Percentiles rank a stretch among this genome's conserved stretches.
These are phyloP conservation scores for Achlya flavicornis DNA, from an alignment of 2,888 invertebrate species.

Conservation along the genomic window DNA sequence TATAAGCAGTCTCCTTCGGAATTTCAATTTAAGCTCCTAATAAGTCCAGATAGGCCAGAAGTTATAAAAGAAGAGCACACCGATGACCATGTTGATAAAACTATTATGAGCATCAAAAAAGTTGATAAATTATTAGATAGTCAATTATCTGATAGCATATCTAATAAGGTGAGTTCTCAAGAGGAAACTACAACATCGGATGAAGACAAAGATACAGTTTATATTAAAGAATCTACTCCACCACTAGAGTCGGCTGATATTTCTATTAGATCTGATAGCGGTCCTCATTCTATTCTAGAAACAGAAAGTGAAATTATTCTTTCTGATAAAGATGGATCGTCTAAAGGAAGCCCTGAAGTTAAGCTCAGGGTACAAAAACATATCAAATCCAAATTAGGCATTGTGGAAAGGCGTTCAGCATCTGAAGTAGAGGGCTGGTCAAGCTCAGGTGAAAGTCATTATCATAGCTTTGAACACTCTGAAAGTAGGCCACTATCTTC, in stretches of 20 bases:
- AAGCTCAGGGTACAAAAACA: constrained; percentile 75
- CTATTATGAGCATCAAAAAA: constrained; percentile 41
- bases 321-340: constrained; percentile 76
- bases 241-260: constrained; percentile 70
- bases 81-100: constrained; percentile 65
- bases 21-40: constrained; percentile 87
- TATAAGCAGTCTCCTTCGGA: constrained; percentile 89
- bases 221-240: constrained; percentile 71
- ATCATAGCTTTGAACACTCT: constrained; percentile 93
- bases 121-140: constrained; percentile 56
- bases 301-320: constrained; percentile 75
- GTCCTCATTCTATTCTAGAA: constrained; percentile 79
- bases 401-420: constrained; percentile 88
- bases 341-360: constrained; percentile 75
- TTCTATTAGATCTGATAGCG: constrained; percentile 77
- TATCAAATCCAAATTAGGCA: constrained; percentile 74
- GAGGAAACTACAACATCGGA: constrained; percentile 81
- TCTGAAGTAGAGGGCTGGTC: constrained; percentile 92
- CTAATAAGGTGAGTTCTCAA: constrained; percentile 70
- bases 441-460: constrained; percentile 94
- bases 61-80: constrained; percentile 84
- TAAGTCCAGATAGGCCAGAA: constrained; percentile 82
- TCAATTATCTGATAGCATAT: constrained; percentile 72
- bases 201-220: constrained; percentile 78
- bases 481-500: constrained; percentile 93